Evolutionary conservation across 2,797 vertebrate species (phyloP), one percentile per base, ranked within the genome.

Genomic region (Pseudochromis fuscus): DNA sequence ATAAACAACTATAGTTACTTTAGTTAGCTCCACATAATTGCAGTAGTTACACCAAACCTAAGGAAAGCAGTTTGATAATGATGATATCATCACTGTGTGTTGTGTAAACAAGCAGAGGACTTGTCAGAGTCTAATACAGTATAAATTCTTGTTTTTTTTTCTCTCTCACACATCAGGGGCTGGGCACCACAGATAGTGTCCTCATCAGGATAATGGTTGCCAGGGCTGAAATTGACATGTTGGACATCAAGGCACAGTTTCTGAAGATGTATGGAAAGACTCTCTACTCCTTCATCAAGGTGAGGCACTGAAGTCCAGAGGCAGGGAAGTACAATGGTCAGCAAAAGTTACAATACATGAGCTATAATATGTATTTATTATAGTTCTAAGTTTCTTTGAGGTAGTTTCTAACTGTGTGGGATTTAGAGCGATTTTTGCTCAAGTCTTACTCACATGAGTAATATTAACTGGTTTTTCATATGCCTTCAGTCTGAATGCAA

Each of bases 281-380:
- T 0, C 95, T 99, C 2, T 42, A 96, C 89, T 99, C 98, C 67
- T 99, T 99, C 92, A 99, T 99, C 69, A 97, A 99, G 96, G 98
- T 98, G 56, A 91, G 91, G 8, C 56, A 3, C 64, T 57, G 0
- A 27, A 62, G 18, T 25, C n/a, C 2, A 1, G 44, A 7, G 27
- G 4, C 1, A 6, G 38, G n/a, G 19, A 58, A 5, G 23, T n/a
- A 7, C 31, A 44, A 12, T 2, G 27, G 16, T 72, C 72, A 42
- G 59, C 42, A 55, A 57, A 78, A 51, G 18, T 57, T 66, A 35
- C 62, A 61, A 37, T 72, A 18, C 38, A 50, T 75, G 63, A 72
- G 25, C 67, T 65, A 38, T 7, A 24, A 40, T 60, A 23, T 63
- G 63, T n/a, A n/a, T n/a, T n/a, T n/a, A n/a, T n/a, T n/a, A n/a